Percentiles rank a stretch among this genome's conserved stretches.
Evolutionary conservation across 2,888 invertebrate species (phyloP).

Genomic region (Invenusta paracnida): DNA sequence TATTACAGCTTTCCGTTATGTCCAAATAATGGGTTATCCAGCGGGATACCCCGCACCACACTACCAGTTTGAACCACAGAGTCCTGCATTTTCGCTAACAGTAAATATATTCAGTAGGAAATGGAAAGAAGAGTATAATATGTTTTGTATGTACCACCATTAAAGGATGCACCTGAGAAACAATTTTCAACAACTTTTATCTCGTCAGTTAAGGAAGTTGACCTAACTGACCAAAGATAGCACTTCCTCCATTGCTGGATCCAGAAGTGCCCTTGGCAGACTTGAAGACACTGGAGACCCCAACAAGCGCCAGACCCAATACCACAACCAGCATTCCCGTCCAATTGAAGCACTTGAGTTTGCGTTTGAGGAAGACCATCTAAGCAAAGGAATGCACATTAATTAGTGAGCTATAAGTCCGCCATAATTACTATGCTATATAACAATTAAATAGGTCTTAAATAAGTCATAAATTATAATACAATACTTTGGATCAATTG

Average conservation of each 20-base stretch:
- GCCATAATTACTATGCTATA: conserved; percentile 2
- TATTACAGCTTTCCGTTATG: too few species aligned
- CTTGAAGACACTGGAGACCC: conserved; percentile 54
- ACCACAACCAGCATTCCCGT: conserved; percentile 53
- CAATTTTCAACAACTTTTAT: too few species aligned
- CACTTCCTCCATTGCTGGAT: background rate
- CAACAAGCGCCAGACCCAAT: conserved; percentile 53
- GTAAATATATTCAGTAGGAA: too few species aligned
- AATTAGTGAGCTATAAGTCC: too few species aligned
- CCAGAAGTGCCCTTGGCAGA: conserved; percentile 35
- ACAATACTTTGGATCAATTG: background rate
- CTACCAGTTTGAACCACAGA: too few species aligned
- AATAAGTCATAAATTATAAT: background rate
- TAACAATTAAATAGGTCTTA: conserved; percentile 27
- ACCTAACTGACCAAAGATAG: background rate
- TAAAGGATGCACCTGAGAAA: too few species aligned
- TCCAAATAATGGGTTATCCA: too few species aligned
- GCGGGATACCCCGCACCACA: too few species aligned
- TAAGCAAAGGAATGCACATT: conserved; percentile 46
- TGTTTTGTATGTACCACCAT: too few species aligned
- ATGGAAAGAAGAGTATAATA: too few species aligned
- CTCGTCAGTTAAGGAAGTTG: too few species aligned
- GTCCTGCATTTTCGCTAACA: too few species aligned
- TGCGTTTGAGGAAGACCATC: conserved; percentile 54
- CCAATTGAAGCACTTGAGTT: conserved; percentile 52